A percentile compares a stretch with the other conserved stretches of the same genome.
Conservation (phyloP, 1,140 invertebrate genomes). For the Sinonovacula constricta region DNA sequence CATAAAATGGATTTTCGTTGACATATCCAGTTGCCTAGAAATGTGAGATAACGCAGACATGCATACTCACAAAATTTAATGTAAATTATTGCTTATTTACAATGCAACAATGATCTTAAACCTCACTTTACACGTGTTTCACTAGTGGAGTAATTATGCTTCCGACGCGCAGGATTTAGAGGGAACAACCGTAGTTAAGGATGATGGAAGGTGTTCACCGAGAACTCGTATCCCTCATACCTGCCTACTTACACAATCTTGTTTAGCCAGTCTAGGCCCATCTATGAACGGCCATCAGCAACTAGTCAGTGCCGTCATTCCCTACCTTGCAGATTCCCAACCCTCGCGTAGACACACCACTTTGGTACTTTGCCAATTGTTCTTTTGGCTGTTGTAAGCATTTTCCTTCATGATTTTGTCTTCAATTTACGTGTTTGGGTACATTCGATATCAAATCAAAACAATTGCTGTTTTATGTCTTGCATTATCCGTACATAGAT, state of each 20-base stretch:
- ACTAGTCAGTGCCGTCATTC: neutral
- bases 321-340: neutral
- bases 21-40: too few relatives aligned
- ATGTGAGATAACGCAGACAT: too few relatives aligned
- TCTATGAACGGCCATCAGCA: neutral
- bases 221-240: neutral
- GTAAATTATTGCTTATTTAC: too few relatives aligned
- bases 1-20: too few relatives aligned
- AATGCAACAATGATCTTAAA: too few relatives aligned
- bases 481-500: neutral
- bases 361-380: neutral
- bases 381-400: neutral
- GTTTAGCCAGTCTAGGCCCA: neutral
- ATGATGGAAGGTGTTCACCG: too few relatives aligned
- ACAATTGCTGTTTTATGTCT: neutral
- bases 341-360: neutral
- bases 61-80: too few relatives aligned
- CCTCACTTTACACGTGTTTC: too few relatives aligned
- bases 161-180: neutral
- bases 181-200: too few relatives aligned
- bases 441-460: neutral
- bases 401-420: too few relatives aligned
- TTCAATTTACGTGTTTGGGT: neutral
- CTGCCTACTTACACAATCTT: neutral
- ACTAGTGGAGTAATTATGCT: too few relatives aligned